A percentile compares a stretch with the other conserved stretches of the same genome.
Evolutionary conservation across 2,888 invertebrate genomes (phyloP).

Genomic region (Branchipolynoe longqiensis): DNA sequence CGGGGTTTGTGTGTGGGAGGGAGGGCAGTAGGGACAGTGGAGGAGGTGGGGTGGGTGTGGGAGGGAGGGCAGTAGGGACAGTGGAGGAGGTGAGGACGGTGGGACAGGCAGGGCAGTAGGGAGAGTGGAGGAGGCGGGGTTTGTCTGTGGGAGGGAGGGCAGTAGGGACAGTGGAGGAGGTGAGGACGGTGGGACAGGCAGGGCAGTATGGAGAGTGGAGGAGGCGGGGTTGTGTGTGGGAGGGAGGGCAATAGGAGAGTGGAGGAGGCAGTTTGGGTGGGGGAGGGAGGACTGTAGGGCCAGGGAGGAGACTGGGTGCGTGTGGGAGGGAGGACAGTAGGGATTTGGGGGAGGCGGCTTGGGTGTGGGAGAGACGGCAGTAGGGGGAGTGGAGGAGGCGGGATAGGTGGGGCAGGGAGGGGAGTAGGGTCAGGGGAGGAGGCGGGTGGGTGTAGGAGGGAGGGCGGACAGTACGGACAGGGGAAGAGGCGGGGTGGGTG

Average conservation of each 20-base stretch:
- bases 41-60: neutral
- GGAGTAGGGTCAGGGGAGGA: neutral
- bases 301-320: neutral
- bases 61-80: constrained; percentile 5
- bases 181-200: neutral
- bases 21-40: neutral
- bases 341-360: neutral
- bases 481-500: neutral
- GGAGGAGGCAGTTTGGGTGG: too few relatives aligned
- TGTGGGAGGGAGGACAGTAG: neutral
- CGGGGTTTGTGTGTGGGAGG: neutral
- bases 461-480: neutral
- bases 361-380: neutral
- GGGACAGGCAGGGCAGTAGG: neutral
- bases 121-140: neutral
- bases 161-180: too few relatives aligned
- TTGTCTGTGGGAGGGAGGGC: neutral
- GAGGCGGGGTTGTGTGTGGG: neutral
- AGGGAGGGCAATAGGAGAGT: too few relatives aligned
- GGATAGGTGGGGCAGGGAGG: neutral
- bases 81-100: too few relatives aligned
- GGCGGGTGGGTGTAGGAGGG: neutral
- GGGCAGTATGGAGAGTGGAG: neutral
- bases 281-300: neutral
- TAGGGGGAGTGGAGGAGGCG: neutral